phyloP scores from a whole-genome alignment of 2,797 vertebrate genomes.

The Sebastes minor region DNA sequence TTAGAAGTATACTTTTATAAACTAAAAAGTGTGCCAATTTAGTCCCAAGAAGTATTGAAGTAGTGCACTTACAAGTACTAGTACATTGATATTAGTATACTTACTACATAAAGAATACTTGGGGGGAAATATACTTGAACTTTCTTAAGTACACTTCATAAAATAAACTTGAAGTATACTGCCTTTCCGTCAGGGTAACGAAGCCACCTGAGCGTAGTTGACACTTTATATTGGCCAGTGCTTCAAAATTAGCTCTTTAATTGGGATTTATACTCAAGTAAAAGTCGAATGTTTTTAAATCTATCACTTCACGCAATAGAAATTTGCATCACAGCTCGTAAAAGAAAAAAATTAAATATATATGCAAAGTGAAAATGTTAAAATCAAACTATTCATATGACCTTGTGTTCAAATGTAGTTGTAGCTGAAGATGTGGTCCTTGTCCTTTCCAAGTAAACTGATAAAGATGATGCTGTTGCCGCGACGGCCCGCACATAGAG shows the following conservation, averaged over 20 bases:
- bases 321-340: too few relatives aligned
- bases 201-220: constrained; percentile 1
- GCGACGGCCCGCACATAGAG: background rate
- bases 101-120: too few relatives aligned
- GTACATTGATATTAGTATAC: too few relatives aligned
- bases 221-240: background rate
- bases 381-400: background rate
- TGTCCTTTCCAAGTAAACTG: background rate
- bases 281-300: too few relatives aligned
- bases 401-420: background rate
- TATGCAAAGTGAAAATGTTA: background rate
- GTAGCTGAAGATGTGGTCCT: background rate
- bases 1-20: too few relatives aligned
- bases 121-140: too few relatives aligned
- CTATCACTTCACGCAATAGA: too few relatives aligned
- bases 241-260: too few relatives aligned
- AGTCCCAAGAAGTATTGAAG: background rate
- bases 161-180: too few relatives aligned
- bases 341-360: background rate
- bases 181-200: background rate
- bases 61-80: too few relatives aligned
- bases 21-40: background rate
- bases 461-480: background rate
- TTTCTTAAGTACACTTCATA: too few relatives aligned
- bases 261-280: too few relatives aligned